Base-by-base conservation (phyloP, 1,140 invertebrate genomes). In the Lanistes nyassanus region DNA sequence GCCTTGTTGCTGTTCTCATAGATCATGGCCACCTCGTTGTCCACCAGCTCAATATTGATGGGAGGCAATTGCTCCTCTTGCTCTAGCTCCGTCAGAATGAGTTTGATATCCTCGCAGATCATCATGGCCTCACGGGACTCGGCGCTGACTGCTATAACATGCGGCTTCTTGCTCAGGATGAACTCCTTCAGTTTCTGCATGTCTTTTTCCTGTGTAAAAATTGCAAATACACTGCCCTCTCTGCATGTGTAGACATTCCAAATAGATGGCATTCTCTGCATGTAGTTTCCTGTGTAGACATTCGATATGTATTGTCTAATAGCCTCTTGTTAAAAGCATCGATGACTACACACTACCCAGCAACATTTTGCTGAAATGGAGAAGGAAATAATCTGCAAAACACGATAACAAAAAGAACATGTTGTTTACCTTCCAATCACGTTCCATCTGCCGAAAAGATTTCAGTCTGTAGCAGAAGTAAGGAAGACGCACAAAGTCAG, bases 1-100 rank as follows among this genome's bases (percentile, higher is more conserved):
- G 95, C 96, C 86, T 96, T 95, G 76, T 95, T 94, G 11, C 95
- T 97, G 84, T 97, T 97, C 16, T 96, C 93, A 87, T 96, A 99
- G 39, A 98, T 82, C 79, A 83, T 94, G 42, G 96, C 94, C 29
- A 98, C 90, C 83, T 98, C 95, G 84, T 98, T 98, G 84, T 99
- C 97, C 9, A 96, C 92, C 58, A 99, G 94, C 88, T 98, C 97
- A 0, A 98, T 95, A 64, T 93, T 93, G 78, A 99, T 95, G 3
- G 91, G 88, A 0, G 97, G 95, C 86, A 97, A 97, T 83, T 96
- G 94, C 69, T 98, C 95, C 75, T 95, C 94, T 39, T 95, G 92
- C 0, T 94, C 92, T 16, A 98, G 87, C 75, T 87, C 84, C 21
- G 74, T 70, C 0, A 98, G 91, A 64, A 96, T 92, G 78, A 93